A percentile compares a stretch with the other conserved stretches of the same genome.
Conservation (phyloP, 2,888 invertebrate genomes). For the Eristalis intricaria region DNA sequence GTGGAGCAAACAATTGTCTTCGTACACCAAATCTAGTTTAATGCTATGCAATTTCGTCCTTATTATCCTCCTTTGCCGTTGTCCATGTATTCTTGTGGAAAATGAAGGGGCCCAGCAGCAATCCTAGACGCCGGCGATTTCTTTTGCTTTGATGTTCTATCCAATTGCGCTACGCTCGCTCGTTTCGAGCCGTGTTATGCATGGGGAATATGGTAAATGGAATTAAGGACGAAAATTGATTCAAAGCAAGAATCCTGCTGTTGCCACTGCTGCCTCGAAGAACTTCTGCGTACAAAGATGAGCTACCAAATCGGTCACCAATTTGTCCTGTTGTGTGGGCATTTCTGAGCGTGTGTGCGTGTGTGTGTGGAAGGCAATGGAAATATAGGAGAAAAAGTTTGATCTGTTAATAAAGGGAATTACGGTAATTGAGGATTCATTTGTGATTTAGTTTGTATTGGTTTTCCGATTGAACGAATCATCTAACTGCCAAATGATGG, state of each 20-base stretch:
- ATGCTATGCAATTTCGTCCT: conserved; percentile 67
- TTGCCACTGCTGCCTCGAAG: background rate
- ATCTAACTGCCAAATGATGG: conserved; percentile 8
- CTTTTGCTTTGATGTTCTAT: conserved; percentile 51
- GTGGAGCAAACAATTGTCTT: conserved; percentile 61
- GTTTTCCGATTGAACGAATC: conserved; percentile 35
- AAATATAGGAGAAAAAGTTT: conserved; percentile 26
- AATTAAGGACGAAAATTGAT: conserved; percentile 56
- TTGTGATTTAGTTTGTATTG: conserved; percentile 47
- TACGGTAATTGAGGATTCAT: conserved; percentile 53
- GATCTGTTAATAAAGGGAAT: conserved; percentile 60
- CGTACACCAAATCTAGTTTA: conserved; percentile 64
- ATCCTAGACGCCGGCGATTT: conserved; percentile 9
- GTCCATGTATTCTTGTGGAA: conserved; percentile 1
- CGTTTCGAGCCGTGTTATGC: conserved; percentile 30
- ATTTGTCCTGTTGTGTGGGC: conserved; percentile 4
- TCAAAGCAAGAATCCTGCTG: conserved; percentile 43
- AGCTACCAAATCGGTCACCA: conserved; percentile 46
- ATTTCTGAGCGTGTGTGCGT: background rate
- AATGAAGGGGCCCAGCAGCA: background rate
- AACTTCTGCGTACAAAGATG: conserved; percentile 7
- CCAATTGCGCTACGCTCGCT: conserved; percentile 42
- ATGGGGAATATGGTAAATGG: conserved; percentile 50
- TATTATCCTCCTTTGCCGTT: conserved; percentile 50
- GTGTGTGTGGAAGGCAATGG: background rate